Base-by-base conservation (phyloP, 2,113 vertebrate species). In the Vulpes lagopus region DNA sequence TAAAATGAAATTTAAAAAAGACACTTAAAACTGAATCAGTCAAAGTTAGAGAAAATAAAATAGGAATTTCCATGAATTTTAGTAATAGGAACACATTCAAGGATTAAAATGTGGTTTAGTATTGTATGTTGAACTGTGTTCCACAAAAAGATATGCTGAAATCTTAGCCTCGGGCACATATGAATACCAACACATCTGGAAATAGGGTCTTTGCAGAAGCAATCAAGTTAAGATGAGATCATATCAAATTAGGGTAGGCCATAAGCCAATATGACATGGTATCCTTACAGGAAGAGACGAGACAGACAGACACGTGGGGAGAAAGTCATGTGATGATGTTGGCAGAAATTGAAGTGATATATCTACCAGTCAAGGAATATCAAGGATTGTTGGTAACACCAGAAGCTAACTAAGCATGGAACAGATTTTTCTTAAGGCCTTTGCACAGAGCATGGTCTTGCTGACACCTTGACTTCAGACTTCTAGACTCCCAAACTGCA, bases 1-100 rank as follows among this genome's bases (percentile, higher is more conserved):
- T 38, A 97, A 98, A 95, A 89, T 64, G 97, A 53, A n/a, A 89
- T 43, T 43, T 43, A 94, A 71, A 38, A 49, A 94, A 81, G 43
- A 53, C 1, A 0, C 16, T 98, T 64, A 84, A 98, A 93, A 95
- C 6, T 8, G 97, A 94, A 87, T 71, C n/a, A 65, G 73, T 88
- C 62, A 60, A 91, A 93, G 32, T 80, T 57, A 89, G 84, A 92
- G 25, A 95, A 89, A 85, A 27, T 20, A 35, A 95, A 95, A 96
- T 6, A 81, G 35, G 22, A 88, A 91, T 43, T 91, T 82, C 69
- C 76, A n/a, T 90, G 57, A 87, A 87, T 81, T 95, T 88, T 23
- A 93, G 43, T 51, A 78, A 76, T 1, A 76, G 20, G 43, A 89
- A 65, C 30, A 96, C 2, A 89, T 30, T 74, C 64, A 55, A 97